Base-by-base conservation (phyloP, 2,888 invertebrate genomes). In the Cotesia congregata region DNA sequence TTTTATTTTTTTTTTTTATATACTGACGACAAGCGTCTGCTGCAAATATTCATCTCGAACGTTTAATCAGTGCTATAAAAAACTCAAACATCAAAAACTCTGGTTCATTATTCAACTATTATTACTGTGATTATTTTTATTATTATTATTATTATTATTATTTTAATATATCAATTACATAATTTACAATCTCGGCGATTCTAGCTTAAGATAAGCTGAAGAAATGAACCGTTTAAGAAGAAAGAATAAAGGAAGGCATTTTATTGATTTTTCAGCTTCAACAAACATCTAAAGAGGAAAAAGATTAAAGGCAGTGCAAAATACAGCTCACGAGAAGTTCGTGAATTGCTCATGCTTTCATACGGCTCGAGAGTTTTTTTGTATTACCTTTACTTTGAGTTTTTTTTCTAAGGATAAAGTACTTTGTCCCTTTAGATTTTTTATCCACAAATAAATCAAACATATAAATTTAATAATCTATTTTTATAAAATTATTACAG, bases 261-360 rank as follows among this genome's bases (percentile, higher is more conserved):
- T 50, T 83, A 83, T 83, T 83, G 83, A 83, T 83, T 83, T 83
- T 83, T 82, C 81, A 82, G 81, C 83, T 79, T 82, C 82, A 79
- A 83, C 82, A 82, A 84, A 83, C 82, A 81, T 78, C 75, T 78
- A 78, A 50, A 50, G 78, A 73, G 77, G 69, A 68, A 64, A 78
- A 80, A 83, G 83, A 83, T 83, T 81, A 83, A 83, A 83, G 82
- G 81, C 80, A 79, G 76, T 76, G 81, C 76, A 82, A 82, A 82
- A 83, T 83, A 83, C 80, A 83, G 79, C 79, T 75, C 70, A 76
- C 72, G 74, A 76, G 79, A 77, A 79, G 79, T 72, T 76, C 78
- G 79, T 81, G 79, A 81, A 83, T 83, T 83, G 82, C 81, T 76
- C 72, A 74, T 77, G 79, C 79, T 80, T 80, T 77, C 76, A 68